These are phyloP conservation scores for Agrotis puta DNA, from an alignment of 2,888 invertebrate species.

Conservation along the genomic window DNA sequence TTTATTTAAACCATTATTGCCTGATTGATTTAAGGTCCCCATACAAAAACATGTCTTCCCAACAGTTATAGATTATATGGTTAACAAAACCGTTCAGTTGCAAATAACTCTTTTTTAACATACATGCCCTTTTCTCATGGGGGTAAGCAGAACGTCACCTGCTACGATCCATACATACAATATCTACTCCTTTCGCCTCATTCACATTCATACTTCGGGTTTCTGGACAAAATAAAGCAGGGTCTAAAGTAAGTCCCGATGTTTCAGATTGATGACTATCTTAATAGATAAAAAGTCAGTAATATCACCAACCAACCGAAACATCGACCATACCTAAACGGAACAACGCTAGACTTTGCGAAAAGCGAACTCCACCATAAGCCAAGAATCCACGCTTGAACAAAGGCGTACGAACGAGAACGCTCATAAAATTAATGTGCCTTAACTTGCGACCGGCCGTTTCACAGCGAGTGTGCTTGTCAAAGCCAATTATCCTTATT, in stretches of 20 bases:
- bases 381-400: slow-evolving; percentile 67
- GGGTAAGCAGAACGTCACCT: too few species aligned
- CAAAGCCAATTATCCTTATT: slow-evolving; percentile 73
- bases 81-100: not conserved
- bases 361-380: slow-evolving; percentile 59
- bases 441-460: slow-evolving; percentile 61
- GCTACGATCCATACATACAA: too few species aligned
- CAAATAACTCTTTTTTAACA: not conserved
- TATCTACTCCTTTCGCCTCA: too few species aligned
- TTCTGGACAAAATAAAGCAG: not conserved
- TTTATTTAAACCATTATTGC: too few species aligned
- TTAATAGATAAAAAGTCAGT: not conserved
- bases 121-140: too few species aligned
- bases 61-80: not conserved
- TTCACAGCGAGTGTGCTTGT: slow-evolving; percentile 68
- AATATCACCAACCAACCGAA: slow-evolving; percentile 1
- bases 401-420: slow-evolving; percentile 64
- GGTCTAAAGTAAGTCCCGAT: not conserved
- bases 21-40: not conserved
- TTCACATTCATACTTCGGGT: too few species aligned
- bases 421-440: slow-evolving; percentile 75
- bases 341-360: slow-evolving; percentile 48
- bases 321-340: slow-evolving; percentile 31
- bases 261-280: not conserved
- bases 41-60: not conserved